phyloP scores from a whole-genome alignment of 2,113 vertebrate species.

The Apodemus speciosus region DNA sequence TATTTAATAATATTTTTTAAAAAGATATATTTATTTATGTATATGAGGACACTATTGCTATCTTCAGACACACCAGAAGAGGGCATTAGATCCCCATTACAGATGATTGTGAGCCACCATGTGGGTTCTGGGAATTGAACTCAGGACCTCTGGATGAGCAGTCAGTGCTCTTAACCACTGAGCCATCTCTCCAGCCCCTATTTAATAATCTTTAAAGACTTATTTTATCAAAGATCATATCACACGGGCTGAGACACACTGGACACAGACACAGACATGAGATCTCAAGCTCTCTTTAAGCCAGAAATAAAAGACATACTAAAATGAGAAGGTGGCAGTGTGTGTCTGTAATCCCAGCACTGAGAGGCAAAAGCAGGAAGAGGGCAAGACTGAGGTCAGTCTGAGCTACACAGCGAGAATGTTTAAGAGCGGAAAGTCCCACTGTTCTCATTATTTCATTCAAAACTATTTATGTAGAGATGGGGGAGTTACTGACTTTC shows the following conservation, averaged over 20 bases:
- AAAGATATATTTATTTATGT: not conserved
- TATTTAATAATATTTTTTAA: not conserved
- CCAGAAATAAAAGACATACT: not conserved
- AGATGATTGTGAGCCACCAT: no score
- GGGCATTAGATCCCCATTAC: no score
- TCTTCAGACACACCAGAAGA: no score
- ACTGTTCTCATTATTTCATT: not conserved
- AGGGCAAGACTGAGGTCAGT: not conserved
- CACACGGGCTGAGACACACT: not conserved
- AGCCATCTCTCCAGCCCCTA: no score
- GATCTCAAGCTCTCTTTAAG: not conserved
- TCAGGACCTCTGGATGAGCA: no score
- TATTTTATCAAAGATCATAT: not conserved
- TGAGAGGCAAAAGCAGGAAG: no score
- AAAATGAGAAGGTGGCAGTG: not conserved
- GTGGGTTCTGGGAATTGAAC: no score
- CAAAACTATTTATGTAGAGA: conserved; percentile 3
- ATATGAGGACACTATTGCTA: no score
- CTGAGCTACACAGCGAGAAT: not conserved
- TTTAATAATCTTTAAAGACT: not conserved
- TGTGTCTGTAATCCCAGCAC: not conserved
- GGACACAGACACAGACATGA: not conserved
- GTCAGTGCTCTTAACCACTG: no score
- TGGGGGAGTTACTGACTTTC: not conserved
- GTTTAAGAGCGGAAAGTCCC: not conserved